Evolutionary conservation across 1,140 invertebrate genomes (phyloP), one percentile per base, ranked within the genome.

Genomic region (Charaxes varanes): DNA sequence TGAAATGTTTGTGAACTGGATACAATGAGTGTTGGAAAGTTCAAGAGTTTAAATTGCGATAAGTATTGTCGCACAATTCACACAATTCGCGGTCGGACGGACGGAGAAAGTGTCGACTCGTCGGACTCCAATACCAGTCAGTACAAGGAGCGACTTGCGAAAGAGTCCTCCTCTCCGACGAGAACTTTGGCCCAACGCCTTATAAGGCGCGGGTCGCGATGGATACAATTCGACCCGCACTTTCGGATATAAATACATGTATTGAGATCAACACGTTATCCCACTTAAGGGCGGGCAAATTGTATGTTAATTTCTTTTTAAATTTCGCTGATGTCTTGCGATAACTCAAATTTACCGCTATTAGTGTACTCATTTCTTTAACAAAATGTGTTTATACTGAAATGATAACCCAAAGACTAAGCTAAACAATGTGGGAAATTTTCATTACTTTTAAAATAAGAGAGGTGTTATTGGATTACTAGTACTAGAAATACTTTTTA

Each of bases 91-190:
- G n/a, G n/a, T n/a, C n/a, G 53, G 56, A 60, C 52, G 46, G 22
- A 48, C 41, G 60, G 66, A 72, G 72, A 77, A 77, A 80, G 71
- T 62, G 67, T 49, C 57, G 35, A 26, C 42, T 46, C 35, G 28
- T n/a, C n/a, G n/a, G n/a, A n/a, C n/a, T n/a, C n/a, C n/a, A n/a
- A n/a, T n/a, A n/a, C n/a, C n/a, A n/a, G n/a, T n/a, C n/a, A n/a
- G 42, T 46, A 43, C 35, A 53, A 60, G 63, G 71, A 66, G 59
- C 60, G 58, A 37, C 62, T 74, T 71, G 56, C 66, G 70, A 73
- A 71, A 74, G 57, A 51, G 48, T 48, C 52, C 51, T 53, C 43
- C 41, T 41, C 23, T n/a, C n/a, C n/a, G n/a, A n/a, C n/a, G 19
- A 53, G 41, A 57, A 67, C 33, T 49, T 48, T 35, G 40, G 41